Percentiles rank a stretch among this genome's conserved stretches.
phyloP scores from a whole-genome alignment of 2,797 vertebrate genomes.

The Cuniculus paca region DNA sequence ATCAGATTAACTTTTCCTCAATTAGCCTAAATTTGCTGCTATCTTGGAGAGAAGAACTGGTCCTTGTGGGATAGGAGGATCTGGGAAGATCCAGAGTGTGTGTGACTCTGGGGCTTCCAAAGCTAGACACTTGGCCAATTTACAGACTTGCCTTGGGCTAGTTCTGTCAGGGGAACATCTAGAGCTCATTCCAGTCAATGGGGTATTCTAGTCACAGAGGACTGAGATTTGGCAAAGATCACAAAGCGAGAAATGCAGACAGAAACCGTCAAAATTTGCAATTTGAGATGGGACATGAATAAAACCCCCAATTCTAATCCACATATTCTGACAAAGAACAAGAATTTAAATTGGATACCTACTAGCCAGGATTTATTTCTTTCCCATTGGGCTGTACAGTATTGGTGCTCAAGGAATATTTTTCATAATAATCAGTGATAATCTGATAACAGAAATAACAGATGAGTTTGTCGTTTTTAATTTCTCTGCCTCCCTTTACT shows the following conservation, averaged over 20 bases:
- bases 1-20: not conserved
- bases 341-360: constrained; percentile 45
- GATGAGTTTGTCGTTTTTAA: constrained; percentile 73
- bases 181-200: constrained; percentile 42
- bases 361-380: constrained; percentile 44
- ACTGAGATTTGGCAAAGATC: constrained; percentile 59
- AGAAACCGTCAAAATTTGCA: constrained; percentile 58
- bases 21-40: constrained; percentile 5
- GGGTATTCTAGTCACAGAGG: constrained; percentile 56
- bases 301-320: constrained; percentile 57
- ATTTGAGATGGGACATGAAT: constrained; percentile 29
- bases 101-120: not conserved
- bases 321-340: constrained; percentile 48
- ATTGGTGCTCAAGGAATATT: constrained; percentile 31
- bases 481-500: constrained; percentile 61
- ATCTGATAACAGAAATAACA: constrained; percentile 72
- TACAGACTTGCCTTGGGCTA: not conserved
- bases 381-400: not conserved
- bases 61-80: not conserved
- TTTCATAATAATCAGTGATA: constrained; percentile 63
- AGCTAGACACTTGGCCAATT: not conserved
- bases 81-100: not conserved
- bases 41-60: not conserved
- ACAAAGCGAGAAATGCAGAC: constrained; percentile 57
- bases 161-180: constrained; percentile 7